Conservation (phyloP, 2,797 vertebrate genomes). For the Tragelaphus eurycerus region DNA sequence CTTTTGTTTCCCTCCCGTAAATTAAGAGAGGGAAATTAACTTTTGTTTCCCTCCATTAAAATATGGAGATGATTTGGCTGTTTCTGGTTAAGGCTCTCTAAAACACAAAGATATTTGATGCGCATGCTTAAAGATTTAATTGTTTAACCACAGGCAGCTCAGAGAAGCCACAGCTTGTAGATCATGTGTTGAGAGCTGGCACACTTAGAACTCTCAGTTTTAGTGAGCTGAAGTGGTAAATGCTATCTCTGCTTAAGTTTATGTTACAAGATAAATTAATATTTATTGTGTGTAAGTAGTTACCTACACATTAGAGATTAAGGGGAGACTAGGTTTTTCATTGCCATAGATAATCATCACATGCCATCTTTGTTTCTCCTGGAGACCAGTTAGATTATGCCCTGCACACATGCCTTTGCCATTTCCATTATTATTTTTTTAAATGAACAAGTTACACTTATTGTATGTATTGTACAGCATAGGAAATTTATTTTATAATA, state of each 20-base stretch:
- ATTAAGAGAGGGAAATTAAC: background rate
- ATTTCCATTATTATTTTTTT: conserved; percentile 29
- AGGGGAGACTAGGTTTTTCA: background rate
- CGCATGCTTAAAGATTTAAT: background rate
- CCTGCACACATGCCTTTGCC: background rate
- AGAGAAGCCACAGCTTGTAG: background rate
- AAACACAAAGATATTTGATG: background rate
- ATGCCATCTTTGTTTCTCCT: conserved; percentile 53
- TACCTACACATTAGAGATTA: background rate
- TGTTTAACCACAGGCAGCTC: background rate
- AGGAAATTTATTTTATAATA: background rate
- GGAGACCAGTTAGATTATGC: conserved; percentile 32
- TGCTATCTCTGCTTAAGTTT: background rate
- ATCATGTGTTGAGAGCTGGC: no score
- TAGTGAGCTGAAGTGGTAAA: background rate
- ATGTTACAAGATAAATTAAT: background rate
- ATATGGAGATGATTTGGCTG: background rate
- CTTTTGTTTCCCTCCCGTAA: conserved; percentile 19
- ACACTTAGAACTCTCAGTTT: background rate
- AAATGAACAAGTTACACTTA: background rate
- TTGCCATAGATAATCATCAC: conserved; percentile 41
- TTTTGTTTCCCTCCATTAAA: conserved; percentile 30
- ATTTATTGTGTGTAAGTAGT: background rate
- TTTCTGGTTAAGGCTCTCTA: background rate
- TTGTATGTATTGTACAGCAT: background rate